A percentile compares a stretch with the other conserved stretches of the same genome.
Conservation (phyloP, 2,113 vertebrate genomes). For the Rhinolophus sinicus region DNA sequence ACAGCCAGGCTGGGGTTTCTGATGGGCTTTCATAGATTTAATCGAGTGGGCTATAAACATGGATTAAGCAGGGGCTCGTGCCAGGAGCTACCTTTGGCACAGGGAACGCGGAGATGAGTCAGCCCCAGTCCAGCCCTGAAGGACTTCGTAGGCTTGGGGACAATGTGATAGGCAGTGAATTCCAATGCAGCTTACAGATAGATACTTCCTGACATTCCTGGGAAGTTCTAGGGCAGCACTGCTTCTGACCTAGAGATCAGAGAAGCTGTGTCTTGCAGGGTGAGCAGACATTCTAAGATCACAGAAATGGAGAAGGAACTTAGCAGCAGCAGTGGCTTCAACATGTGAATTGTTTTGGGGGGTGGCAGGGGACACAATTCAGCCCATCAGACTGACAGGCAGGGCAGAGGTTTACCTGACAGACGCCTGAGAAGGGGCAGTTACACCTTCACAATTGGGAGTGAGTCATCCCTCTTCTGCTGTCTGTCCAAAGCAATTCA, state of each 20-base stretch:
- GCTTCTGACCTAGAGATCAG: not conserved
- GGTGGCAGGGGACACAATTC: not conserved
- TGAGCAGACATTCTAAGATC: not conserved
- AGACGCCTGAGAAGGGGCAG: not conserved
- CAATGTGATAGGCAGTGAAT: not conserved
- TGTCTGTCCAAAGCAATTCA: not conserved
- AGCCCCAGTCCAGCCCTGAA: not conserved
- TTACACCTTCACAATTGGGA: not conserved
- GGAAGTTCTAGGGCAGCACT: too few relatives aligned
- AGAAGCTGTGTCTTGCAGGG: not conserved
- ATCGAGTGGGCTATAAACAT: not conserved
- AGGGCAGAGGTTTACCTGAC: not conserved
- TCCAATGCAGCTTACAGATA: too few relatives aligned
- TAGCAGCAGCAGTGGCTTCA: not conserved
- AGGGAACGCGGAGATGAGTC: not conserved
- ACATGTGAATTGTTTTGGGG: not conserved
- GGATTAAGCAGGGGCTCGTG: not conserved
- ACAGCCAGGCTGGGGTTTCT: not conserved
- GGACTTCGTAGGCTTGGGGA: not conserved
- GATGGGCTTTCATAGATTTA: not conserved
- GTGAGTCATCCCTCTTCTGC: not conserved
- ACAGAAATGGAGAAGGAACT: not conserved
- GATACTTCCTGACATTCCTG: not conserved
- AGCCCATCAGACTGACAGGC: not conserved
- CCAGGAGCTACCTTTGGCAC: not conserved